Conservation (phyloP, 2,113 vertebrate species). For the Turnix velox region DNA sequence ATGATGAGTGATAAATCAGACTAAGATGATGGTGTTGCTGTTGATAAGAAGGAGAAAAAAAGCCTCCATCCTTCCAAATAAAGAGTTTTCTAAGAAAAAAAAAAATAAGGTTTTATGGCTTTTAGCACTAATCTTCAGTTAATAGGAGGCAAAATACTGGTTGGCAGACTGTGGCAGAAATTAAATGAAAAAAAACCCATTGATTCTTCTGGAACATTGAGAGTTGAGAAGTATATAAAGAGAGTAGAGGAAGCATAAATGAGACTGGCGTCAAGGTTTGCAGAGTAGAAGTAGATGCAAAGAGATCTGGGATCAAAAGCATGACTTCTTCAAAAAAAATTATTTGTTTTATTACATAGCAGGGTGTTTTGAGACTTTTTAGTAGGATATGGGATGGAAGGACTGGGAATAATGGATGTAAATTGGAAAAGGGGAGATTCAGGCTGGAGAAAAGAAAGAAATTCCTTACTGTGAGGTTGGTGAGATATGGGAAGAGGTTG, state of each 20-base stretch:
- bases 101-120: background rate
- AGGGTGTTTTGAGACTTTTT: background rate
- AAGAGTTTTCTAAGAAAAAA: background rate
- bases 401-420: too few species aligned
- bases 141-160: background rate
- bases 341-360: background rate
- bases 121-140: background rate
- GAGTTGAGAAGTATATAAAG: background rate
- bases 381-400: too few species aligned
- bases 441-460: too few species aligned
- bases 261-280: background rate
- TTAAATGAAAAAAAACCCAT: background rate
- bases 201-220: background rate
- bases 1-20: background rate
- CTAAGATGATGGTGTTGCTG: background rate
- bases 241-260: background rate
- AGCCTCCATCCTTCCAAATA: background rate
- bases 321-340: too few species aligned
- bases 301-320: background rate
- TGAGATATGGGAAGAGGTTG: too few species aligned
- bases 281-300: background rate
- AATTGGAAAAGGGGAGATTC: too few species aligned
- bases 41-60: background rate
- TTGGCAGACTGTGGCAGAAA: background rate
- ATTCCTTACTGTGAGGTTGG: too few species aligned